Conservation (phyloP, 2,888 invertebrate species). For the Lysandra coridon region DNA sequence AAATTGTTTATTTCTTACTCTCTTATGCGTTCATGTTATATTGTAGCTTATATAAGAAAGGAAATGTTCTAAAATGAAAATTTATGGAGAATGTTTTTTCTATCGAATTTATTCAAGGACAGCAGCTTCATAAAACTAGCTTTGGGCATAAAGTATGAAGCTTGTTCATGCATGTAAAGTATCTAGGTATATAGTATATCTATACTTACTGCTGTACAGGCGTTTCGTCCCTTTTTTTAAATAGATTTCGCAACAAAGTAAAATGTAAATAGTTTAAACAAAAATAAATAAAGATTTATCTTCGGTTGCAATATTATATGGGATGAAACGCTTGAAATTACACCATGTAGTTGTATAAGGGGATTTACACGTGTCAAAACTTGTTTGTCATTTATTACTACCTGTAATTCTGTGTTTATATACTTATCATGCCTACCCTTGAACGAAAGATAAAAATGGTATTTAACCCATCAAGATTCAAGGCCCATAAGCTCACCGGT, state of each 20-base stretch:
- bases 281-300: background rate
- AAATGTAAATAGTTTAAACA: background rate
- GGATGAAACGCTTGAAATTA: background rate
- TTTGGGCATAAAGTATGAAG: background rate
- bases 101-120: background rate
- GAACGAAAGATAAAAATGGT: no score
- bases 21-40: background rate
- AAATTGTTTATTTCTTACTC: background rate
- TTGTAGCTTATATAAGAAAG: no score
- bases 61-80: no score
- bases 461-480: no score
- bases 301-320: background rate
- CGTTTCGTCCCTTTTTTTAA: background rate
- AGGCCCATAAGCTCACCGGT: no score
- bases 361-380: background rate
- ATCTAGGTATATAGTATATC: no score
- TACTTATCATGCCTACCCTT: no score
- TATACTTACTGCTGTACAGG: background rate
- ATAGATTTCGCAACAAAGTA: no score
- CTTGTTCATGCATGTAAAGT: constrained; percentile 5
- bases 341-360: background rate
- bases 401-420: no score
- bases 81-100: no score
- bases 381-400: background rate
- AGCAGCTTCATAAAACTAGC: background rate